Base-by-base conservation (phyloP, 2,797 vertebrate species). In the Sphaeramia orbicularis region DNA sequence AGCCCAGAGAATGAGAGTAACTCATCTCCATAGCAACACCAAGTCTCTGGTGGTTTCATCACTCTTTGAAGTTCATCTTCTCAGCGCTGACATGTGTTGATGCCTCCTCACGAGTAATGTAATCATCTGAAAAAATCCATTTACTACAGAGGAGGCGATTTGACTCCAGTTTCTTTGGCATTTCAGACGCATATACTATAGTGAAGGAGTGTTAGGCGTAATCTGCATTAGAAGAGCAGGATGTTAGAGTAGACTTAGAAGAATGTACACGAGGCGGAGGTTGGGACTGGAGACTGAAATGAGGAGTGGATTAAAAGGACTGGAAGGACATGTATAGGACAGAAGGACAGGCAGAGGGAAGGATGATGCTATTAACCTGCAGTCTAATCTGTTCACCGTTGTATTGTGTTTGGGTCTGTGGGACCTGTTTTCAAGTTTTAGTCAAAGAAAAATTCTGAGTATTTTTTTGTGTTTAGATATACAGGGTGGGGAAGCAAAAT, bases 11-110 rank as follows among this genome's bases (percentile, higher is more conserved):
- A 48, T 32, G 38, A 40, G 55, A 76, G 41, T 48, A 44, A 60
- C 77, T 52, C 35, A 74, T 90, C 72, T 76, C 88, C 88, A 86
- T 88, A 67, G 89, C 85, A 88, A 91, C 88, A 76, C 60, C 24
- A 59, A 64, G 58, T 86, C 82, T 80, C 79, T 16, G n/a, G 71
- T 66, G 75, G 43, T 55, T 75, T 57, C 55, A 50, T 61, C 55
- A 66, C 70, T 77, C 80, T 85, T 85, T 85, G 84, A 89, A 86
- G 76, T 87, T 83, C 66, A 67, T 75, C 42, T 79, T 76, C 54
- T 36, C 43, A 8, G 24, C 7, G 0, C 36, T 77, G 62, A 72
- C 81, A 77, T 74, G 51, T 66, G 55, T 56, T 78, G 45, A 67
- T 65, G 38, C 42, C 12, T 38, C 7, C 7, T 63, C 27, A 69